Evolutionary conservation across 1,140 invertebrate genomes (phyloP).

Genomic region (Latrodectus geometricus): DNA sequence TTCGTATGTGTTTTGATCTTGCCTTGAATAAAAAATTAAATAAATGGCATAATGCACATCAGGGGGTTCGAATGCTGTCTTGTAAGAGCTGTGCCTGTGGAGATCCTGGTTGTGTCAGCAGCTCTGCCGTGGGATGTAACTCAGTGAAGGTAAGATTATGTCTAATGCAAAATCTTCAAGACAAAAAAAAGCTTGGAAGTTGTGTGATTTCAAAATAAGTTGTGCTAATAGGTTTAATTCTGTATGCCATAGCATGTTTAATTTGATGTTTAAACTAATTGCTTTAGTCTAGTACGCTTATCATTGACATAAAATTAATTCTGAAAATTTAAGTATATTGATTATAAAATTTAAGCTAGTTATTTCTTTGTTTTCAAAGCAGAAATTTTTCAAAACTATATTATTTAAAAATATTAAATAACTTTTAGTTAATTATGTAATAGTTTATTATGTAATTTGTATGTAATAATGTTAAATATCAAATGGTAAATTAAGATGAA

Average conservation of each 20-base stretch:
- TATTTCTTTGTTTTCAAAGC: no score
- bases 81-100: slow-evolving; percentile 53
- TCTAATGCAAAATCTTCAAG: slow-evolving; percentile 15
- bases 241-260: neutral
- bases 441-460: no score
- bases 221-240: neutral
- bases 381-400: no score
- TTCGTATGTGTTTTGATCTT: neutral
- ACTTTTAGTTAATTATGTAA: no score
- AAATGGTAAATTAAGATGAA: no score
- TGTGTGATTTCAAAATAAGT: neutral
- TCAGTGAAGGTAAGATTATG: slow-evolving; percentile 45
- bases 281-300: neutral
- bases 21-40: neutral
- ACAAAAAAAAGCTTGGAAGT: neutral
- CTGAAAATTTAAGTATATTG: no score
- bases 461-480: no score
- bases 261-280: neutral
- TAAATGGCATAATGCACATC: slow-evolving; percentile 38
- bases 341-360: no score
- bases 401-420: no score
- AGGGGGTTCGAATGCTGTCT: slow-evolving; percentile 49
- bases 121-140: slow-evolving; percentile 36
- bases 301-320: neutral
- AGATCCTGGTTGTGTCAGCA: slow-evolving; percentile 41